These are phyloP conservation scores for Phataginus tetradactyla DNA, from an alignment of 2,797 vertebrate genomes.

Conservation along the genomic window DNA sequence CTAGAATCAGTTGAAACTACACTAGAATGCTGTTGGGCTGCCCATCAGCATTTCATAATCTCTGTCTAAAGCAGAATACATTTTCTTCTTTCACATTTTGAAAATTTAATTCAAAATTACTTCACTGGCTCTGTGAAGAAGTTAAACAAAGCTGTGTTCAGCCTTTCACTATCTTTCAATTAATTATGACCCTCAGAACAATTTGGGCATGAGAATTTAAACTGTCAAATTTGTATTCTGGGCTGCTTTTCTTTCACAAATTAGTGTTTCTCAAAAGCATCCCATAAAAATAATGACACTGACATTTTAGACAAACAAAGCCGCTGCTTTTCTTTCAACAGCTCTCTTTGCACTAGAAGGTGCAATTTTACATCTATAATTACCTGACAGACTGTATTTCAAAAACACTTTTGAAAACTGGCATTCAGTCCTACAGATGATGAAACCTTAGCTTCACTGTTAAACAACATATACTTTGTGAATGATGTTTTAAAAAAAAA, in stretches of 20 bases:
- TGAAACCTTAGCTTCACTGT: neutral
- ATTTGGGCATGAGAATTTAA: constrained; percentile 21
- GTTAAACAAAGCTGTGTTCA: constrained; percentile 27
- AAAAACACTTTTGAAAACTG: constrained; percentile 45
- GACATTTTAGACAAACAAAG: constrained; percentile 51
- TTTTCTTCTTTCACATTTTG: constrained; percentile 61
- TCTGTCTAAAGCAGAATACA: neutral
- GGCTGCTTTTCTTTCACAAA: constrained; percentile 60
- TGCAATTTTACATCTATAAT: constrained; percentile 55
- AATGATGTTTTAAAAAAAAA: constrained; percentile 14
- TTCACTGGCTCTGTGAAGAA: constrained; percentile 24
- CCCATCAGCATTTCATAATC: neutral
- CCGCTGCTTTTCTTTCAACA: constrained; percentile 50
- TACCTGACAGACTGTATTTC: constrained; percentile 16
- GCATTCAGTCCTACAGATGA: neutral
- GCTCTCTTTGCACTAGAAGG: constrained; percentile 40
- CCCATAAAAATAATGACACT: constrained; percentile 39
- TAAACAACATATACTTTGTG: neutral
- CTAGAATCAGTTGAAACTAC: neutral
- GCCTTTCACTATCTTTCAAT: constrained; percentile 48
- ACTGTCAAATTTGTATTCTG: constrained; percentile 43
- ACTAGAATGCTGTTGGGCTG: neutral
- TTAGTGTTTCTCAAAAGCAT: constrained; percentile 58
- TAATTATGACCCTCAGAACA: constrained; percentile 36
- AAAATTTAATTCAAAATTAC: constrained; percentile 5